Base-by-base conservation (phyloP, 2,797 vertebrate species). In the Gallinago stenura region DNA sequence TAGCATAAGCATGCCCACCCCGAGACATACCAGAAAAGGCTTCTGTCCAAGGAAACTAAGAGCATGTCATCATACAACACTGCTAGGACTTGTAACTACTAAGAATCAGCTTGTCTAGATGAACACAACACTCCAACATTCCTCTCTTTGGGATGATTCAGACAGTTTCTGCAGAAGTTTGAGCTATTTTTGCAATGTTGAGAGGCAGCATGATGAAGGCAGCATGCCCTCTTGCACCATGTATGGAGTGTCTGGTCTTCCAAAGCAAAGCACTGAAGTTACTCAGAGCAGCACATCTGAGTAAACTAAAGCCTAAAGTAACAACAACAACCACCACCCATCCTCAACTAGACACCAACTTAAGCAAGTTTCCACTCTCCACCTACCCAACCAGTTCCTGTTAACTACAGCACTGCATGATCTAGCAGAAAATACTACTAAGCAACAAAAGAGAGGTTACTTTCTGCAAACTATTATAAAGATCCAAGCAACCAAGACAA, bases 21-120 rank as follows among this genome's bases (percentile, higher is more conserved):
- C 1, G 9, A 89, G 19, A 33, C 21, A 43, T 0, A 31, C 3
- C 41, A 71, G 65, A 5, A 45, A 6, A 24, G 41, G 43, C 18
- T 86, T 41, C 69, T 65, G 51, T 19, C 45, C 53, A 3, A 33
- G 56, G n/a, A 60, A 68, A n/a, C 45, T 75, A 71, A 28, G 14
- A 75, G 39, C 53, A 26, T 6, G 15, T 10, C 45, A 12, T 2
- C 1, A 2, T 3, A 16, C 13, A 43, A 10, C 2, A 0, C 35
- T 62, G 56, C 21, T 12, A 75, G 31, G 58, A 57, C 60, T n/a
- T 12, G 48, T 2, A 14, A 2, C 10, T 26, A 6, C 21, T 2
- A 30, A 30, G 60, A 31, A 13, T 3, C 65, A 33, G 56, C 57
- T 60, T 5, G 30, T 39, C 71, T 20, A 12, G 5, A 54, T 3